Evolutionary conservation across 2,888 invertebrate genomes (phyloP), one percentile per base, ranked within the genome.

Genomic region (Tachina fera): DNA sequence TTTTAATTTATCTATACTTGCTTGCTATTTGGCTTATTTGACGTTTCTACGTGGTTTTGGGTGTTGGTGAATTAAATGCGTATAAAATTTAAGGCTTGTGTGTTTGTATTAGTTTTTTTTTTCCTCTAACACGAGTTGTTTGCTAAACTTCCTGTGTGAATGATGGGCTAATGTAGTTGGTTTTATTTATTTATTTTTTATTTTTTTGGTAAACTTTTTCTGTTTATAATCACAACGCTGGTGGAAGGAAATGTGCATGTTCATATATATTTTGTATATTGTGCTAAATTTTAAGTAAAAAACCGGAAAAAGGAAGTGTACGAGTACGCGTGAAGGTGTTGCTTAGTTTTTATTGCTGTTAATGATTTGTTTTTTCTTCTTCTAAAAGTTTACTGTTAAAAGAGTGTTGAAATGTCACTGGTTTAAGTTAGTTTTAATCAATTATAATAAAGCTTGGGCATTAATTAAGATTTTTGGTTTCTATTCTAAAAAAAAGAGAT

Each of bases 81-180:
- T 60, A 61, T 63, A 70, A 47, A 76, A 47, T 53, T 75, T 41
- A 13, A 31, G 13, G 3, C 70, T 47, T n/a, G 63, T 19, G 31
- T 72, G 39, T 39, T 14, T 22, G 51, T 53, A 0, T n/a, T 51
- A 45, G 19, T 41, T 13, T 63, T 19, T 10, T n/a, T 53, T 53
- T 45, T 41, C 41, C 39, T 63, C 68, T 61, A 77, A 78, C 68
- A 31, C 78, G 63, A 85, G 61, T 70, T 85, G 77, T 61, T 82
- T 85, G 77, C 67, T 81, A 74, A 81, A 82, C 74, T 82, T 85
- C 77, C 82, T 53, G 74, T 51, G 51, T 70, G 56, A 74, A 72
- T 85, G 82, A 82, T 70, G 82, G 77, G 78, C 81, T 78, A 85
- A 70, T 70, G 58, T 31, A 31, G 31, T 31, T 31, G 31, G 5